Percentiles rank a stretch among this genome's conserved stretches.
These are phyloP conservation scores for Harpalus rufipes DNA, from an alignment of 2,888 invertebrate species.

Conservation along the genomic window DNA sequence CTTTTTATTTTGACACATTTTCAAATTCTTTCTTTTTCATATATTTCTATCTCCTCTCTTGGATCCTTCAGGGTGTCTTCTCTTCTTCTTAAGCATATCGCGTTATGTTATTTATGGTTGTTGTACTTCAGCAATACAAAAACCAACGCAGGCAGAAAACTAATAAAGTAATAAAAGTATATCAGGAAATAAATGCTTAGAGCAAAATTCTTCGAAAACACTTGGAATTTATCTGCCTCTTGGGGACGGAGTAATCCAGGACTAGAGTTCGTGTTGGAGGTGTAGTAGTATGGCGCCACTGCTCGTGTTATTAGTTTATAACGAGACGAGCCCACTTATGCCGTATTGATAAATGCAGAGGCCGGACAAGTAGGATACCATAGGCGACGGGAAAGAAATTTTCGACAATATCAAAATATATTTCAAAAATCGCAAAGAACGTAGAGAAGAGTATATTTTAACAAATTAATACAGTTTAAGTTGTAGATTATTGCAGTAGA, in stretches of 20 bases:
- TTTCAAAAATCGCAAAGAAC: neutral
- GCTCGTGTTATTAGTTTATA: conserved; percentile 66
- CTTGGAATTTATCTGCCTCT: conserved; percentile 43
- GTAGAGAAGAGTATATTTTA: too few relatives aligned
- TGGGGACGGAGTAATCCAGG: conserved; percentile 27
- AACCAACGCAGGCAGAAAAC: conserved; percentile 41
- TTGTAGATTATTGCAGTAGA: too few relatives aligned
- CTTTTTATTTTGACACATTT: too few relatives aligned
- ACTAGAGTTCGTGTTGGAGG: conserved; percentile 32
- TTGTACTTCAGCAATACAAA: conserved; percentile 33
- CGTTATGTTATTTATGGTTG: conserved; percentile 29
- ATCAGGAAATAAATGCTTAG: conserved; percentile 54
- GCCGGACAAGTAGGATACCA: conserved; percentile 63
- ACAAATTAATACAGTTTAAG: too few relatives aligned
- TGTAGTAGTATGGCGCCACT: conserved; percentile 19
- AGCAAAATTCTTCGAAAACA: conserved; percentile 51
- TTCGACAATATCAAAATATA: neutral
- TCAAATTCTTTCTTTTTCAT: neutral
- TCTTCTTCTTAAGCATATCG: conserved; percentile 1
- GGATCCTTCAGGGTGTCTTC: neutral
- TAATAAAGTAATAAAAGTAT: conserved; percentile 57
- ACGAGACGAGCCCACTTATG: conserved; percentile 66
- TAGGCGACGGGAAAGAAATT: conserved; percentile 5
- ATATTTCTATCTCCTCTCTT: neutral
- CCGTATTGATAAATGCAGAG: conserved; percentile 63